These are phyloP conservation scores for Crocodylus rhombifer DNA, from an alignment of 2,797 vertebrate genomes.

Conservation along the genomic window DNA sequence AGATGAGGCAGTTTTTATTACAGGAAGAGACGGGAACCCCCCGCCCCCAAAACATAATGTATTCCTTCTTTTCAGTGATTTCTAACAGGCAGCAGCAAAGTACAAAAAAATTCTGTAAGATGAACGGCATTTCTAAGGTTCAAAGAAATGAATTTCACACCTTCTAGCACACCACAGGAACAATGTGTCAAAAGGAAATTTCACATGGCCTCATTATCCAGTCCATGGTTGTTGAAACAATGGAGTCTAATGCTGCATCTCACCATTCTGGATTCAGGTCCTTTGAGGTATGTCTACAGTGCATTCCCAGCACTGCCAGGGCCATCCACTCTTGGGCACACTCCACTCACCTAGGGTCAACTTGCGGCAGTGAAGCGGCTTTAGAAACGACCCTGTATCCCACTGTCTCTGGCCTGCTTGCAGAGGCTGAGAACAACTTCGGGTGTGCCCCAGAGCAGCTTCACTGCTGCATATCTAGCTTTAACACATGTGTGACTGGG, in stretches of 20 bases:
- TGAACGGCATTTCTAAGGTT: not conserved
- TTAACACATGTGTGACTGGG: too few species aligned
- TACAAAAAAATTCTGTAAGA: not conserved
- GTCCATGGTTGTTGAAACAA: not conserved
- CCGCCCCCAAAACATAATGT: not conserved
- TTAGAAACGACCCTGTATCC: too few species aligned
- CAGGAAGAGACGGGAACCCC: not conserved
- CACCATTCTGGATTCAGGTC: not conserved
- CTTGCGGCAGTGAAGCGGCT: too few species aligned
- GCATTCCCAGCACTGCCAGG: not conserved
- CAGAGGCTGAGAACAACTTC: too few species aligned
- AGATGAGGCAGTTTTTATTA: constrained; percentile 16
- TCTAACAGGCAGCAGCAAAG: constrained; percentile 19
- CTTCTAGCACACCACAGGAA: not conserved
- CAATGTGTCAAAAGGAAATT: not conserved
- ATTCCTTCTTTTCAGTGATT: not conserved
- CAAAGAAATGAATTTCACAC: not conserved
- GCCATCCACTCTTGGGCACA: too few species aligned
- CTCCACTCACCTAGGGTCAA: too few species aligned
- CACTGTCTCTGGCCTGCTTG: too few species aligned
- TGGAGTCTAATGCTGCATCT: not conserved
- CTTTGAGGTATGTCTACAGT: not conserved
- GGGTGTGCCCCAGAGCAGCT: too few species aligned
- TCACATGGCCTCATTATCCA: not conserved
- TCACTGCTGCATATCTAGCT: too few species aligned